Evolutionary conservation across 2,888 invertebrate species (phyloP), one percentile per base, ranked within the genome.

Genomic region (Entomobrya multifasciata): DNA sequence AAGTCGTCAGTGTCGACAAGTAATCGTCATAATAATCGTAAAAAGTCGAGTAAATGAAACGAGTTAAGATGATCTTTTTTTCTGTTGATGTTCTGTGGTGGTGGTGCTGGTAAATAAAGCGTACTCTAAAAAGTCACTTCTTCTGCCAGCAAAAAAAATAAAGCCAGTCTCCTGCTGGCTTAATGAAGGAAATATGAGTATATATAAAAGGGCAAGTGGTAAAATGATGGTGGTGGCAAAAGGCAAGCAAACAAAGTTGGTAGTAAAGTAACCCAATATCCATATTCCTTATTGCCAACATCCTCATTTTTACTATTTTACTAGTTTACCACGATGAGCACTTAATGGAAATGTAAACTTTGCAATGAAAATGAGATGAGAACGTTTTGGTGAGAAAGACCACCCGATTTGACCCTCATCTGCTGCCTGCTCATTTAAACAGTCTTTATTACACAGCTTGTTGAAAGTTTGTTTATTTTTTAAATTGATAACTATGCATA

Each of bases 101-200:
- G 36, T 36, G 36, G 36, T 36, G 8, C 36, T 36, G 8, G 5
- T 36, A 36, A 6, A 36, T 36, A n/a, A n/a, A n/a, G n/a, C n/a
- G n/a, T n/a, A n/a, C n/a, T n/a, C n/a, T n/a, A n/a, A n/a, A n/a
- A n/a, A n/a, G n/a, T n/a, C n/a, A n/a, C n/a, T n/a, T n/a, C n/a
- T n/a, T n/a, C n/a, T 36, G 36, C 36, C 36, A 36, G 36, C 4
- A 36, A 36, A 36, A 36, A 36, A 6, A 36, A 36, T 36, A 36
- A 6, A 8, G 4, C 5, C 36, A 81, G 81, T 77, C 81, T 67
- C 86, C 86, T 86, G 86, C 86, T 86, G 86, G 55, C 72, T 86
- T 86, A 86, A 86, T 86, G 86, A 86, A 86, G 81, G 81, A 86
- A 86, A 86, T 86, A 81, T 86, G 86, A 80, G 76, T 57, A 76